Evolutionary conservation across 2,113 vertebrate genomes (phyloP).

Genomic region (Atractosteus spatula): DNA sequence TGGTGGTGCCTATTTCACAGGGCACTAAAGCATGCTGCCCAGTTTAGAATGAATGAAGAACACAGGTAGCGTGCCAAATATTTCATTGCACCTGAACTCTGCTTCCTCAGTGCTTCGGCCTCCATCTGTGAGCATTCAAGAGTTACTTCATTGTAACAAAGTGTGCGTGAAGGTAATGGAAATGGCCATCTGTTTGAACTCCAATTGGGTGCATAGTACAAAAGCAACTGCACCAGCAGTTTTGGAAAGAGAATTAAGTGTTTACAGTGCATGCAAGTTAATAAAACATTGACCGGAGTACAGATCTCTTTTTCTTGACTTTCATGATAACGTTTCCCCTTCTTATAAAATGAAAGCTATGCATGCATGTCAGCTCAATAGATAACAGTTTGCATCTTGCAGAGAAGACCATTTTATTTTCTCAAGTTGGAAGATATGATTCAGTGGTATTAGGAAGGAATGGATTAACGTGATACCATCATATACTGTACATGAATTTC

Average conservation of each 20-base stretch:
- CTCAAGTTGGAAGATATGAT: too few species aligned
- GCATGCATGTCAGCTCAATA: too few species aligned
- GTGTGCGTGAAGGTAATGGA: slow-evolving; percentile 4
- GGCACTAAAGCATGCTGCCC: neutral
- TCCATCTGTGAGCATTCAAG: neutral
- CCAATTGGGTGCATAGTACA: neutral
- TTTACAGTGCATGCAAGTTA: neutral
- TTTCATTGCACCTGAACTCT: neutral
- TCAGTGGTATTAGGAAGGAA: too few species aligned
- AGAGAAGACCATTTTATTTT: too few species aligned
- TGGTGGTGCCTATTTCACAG: slow-evolving; percentile 9
- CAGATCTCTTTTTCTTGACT: too few species aligned
- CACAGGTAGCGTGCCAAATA: slow-evolving; percentile 1
- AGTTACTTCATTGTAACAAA: slow-evolving; percentile 6
- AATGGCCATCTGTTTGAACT: slow-evolving; percentile 11
- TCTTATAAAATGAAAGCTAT: too few species aligned
- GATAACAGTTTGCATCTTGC: too few species aligned
- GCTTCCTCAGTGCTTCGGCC: slow-evolving; percentile 5
- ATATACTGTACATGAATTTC: too few species aligned
- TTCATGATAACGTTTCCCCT: too few species aligned
- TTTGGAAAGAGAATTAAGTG: neutral
- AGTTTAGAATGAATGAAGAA: neutral
- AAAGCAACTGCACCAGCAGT: slow-evolving; percentile 6
- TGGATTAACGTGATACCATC: too few species aligned
- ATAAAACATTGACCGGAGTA: neutral